Conservation (phyloP, 2,113 vertebrate genomes). For the Rhinichthys klamathensis region DNA sequence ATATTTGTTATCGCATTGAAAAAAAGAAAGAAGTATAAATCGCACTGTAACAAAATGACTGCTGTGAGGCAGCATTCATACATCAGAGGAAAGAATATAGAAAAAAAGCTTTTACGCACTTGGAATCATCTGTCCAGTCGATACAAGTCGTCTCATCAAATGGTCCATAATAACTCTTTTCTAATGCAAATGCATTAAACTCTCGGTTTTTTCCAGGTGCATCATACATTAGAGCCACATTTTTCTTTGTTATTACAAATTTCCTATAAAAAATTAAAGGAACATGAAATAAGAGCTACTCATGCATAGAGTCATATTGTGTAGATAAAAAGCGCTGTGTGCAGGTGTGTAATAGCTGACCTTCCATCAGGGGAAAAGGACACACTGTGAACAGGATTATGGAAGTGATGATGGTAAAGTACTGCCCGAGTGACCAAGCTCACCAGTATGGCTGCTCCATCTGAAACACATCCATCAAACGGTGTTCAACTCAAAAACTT, state of each 20-base stretch:
- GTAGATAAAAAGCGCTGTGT: not conserved
- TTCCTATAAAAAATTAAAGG: slow-evolving; percentile 72
- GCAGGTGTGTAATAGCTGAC: slow-evolving; percentile 66
- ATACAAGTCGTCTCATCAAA: slow-evolving; percentile 97
- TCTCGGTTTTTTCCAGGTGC: slow-evolving; percentile 90
- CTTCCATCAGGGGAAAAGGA: slow-evolving; percentile 94
- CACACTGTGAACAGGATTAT: slow-evolving; percentile 89
- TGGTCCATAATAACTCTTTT: slow-evolving; percentile 94
- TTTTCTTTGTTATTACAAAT: slow-evolving; percentile 92
- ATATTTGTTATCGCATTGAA: not conserved
- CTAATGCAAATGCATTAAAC: slow-evolving; percentile 92
- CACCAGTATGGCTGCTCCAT: slow-evolving; percentile 87
- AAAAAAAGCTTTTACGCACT: slow-evolving; percentile 72
- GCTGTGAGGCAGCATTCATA: not conserved
- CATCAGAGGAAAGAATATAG: not conserved
- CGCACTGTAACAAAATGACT: not conserved
- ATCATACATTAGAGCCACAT: slow-evolving; percentile 90
- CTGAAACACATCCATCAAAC: slow-evolving; percentile 68
- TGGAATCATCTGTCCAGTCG: slow-evolving; percentile 96
- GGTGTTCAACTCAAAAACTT: not conserved
- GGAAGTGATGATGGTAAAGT: slow-evolving; percentile 91
- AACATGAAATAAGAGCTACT: not conserved
- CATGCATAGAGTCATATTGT: not conserved
- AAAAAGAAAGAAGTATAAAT: not conserved
- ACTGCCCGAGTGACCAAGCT: slow-evolving; percentile 85